These are phyloP conservation scores for Leucania comma DNA, from an alignment of 2,888 invertebrate genomes.

Conservation along the genomic window DNA sequence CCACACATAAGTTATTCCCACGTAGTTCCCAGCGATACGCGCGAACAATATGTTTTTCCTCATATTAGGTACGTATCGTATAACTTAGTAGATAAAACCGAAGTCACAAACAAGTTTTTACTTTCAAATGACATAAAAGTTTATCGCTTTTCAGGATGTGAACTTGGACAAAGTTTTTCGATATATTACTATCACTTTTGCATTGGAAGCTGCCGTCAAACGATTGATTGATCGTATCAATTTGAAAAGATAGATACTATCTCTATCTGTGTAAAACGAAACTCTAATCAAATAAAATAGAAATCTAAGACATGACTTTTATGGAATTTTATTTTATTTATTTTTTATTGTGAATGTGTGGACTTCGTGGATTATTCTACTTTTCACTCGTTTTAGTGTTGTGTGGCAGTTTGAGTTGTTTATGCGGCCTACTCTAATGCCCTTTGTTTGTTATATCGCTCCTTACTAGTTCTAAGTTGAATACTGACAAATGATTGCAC, in stretches of 20 bases:
- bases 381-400: too few relatives aligned
- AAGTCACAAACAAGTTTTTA: conserved; percentile 38
- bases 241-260: conserved; percentile 6
- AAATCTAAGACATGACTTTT: too few relatives aligned
- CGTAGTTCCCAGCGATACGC: background rate
- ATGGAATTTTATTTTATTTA: too few relatives aligned
- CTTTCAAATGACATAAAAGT: conserved; percentile 56
- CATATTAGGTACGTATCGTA: background rate
- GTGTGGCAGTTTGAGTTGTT: too few relatives aligned
- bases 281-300: too few relatives aligned
- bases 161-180: conserved; percentile 46
- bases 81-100: conserved; percentile 42
- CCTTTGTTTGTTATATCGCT: too few relatives aligned
- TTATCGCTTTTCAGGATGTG: conserved; percentile 38
- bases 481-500: too few relatives aligned
- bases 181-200: conserved; percentile 37
- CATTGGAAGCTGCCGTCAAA: conserved; percentile 13
- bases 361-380: too few relatives aligned
- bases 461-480: too few relatives aligned
- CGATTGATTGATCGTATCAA: conserved; percentile 24
- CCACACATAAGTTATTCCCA: background rate
- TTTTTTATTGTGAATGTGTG: too few relatives aligned
- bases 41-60: conserved; percentile 10
- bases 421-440: too few relatives aligned
- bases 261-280: background rate